Percentiles rank a stretch among this genome's conserved stretches.
phyloP scores from a whole-genome alignment of 2,113 vertebrate genomes.

The Pavo muticus region DNA sequence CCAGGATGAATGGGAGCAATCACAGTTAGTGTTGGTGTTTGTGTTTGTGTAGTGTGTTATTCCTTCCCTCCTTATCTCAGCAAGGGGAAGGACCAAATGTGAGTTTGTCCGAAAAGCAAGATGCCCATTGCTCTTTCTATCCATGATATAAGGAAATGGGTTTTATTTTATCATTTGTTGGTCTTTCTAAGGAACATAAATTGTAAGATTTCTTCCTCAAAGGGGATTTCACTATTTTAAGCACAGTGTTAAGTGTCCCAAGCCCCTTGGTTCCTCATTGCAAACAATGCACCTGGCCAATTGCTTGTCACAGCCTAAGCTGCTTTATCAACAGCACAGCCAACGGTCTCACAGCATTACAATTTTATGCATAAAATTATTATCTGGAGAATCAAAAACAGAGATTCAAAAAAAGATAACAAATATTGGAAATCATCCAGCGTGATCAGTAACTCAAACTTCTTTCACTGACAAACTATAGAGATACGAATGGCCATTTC shows the following conservation, averaged over 20 bases:
- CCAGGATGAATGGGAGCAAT: not conserved
- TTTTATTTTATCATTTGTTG: not conserved
- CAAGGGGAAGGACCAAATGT: not conserved
- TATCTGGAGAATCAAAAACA: not conserved
- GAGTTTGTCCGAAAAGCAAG: not conserved
- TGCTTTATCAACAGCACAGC: not conserved
- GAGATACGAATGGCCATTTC: not conserved
- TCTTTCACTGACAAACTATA: not conserved
- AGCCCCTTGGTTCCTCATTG: not conserved
- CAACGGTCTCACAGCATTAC: not conserved
- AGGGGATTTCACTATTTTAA: not conserved
- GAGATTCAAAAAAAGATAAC: not conserved
- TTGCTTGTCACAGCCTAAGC: conserved; percentile 10
- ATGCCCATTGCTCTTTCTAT: rapidly evolving
- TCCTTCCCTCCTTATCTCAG: not conserved
- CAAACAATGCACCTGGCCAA: not conserved
- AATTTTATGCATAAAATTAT: not conserved
- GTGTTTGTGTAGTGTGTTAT: not conserved
- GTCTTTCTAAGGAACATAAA: not conserved
- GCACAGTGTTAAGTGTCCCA: not conserved
- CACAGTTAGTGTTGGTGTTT: not conserved
- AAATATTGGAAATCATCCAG: not conserved
- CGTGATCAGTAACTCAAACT: rapidly evolving
- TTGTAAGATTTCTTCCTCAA: not conserved
- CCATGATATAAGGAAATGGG: too few relatives aligned